Percentiles rank a stretch among this genome's conserved stretches.
phyloP scores from a whole-genome alignment of 2,888 invertebrate genomes.

The Melanchra persicariae region DNA sequence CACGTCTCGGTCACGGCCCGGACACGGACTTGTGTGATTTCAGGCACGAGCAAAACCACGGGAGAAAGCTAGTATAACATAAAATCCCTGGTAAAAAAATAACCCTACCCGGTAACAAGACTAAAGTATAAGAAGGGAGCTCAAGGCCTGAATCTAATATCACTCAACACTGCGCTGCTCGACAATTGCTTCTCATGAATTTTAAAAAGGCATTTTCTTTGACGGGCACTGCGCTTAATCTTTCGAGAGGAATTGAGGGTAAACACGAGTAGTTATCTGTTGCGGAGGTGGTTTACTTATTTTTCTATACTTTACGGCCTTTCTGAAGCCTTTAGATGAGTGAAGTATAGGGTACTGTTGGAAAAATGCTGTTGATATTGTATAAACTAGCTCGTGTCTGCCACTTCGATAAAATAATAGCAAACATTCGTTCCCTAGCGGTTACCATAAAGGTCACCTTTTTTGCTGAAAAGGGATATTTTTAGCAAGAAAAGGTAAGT shows the following conservation, averaged over 20 bases:
- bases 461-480: too few relatives aligned
- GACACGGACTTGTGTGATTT: too few relatives aligned
- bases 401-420: too few relatives aligned
- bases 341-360: neutral
- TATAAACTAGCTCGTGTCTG: neutral
- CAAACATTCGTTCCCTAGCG: too few relatives aligned
- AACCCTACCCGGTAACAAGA: neutral
- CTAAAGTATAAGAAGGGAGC: constrained; percentile 27
- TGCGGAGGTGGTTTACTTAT: constrained; percentile 6
- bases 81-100: neutral
- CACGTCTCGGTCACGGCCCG: too few relatives aligned
- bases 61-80: neutral
- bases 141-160: constrained; percentile 76
- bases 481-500: too few relatives aligned
- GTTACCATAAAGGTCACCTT: too few relatives aligned
- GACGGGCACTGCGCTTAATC: constrained; percentile 77
- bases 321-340: neutral
- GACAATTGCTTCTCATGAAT: constrained; percentile 86
- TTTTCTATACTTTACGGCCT: neutral
- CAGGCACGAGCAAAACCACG: too few relatives aligned
- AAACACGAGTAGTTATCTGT: constrained; percentile 54
- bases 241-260: constrained; percentile 65
- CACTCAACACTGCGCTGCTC: constrained; percentile 79
- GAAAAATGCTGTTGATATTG: neutral
- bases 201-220: constrained; percentile 86